phyloP scores from a whole-genome alignment of 2,888 invertebrate species.

The Drosophila mettleri region DNA sequence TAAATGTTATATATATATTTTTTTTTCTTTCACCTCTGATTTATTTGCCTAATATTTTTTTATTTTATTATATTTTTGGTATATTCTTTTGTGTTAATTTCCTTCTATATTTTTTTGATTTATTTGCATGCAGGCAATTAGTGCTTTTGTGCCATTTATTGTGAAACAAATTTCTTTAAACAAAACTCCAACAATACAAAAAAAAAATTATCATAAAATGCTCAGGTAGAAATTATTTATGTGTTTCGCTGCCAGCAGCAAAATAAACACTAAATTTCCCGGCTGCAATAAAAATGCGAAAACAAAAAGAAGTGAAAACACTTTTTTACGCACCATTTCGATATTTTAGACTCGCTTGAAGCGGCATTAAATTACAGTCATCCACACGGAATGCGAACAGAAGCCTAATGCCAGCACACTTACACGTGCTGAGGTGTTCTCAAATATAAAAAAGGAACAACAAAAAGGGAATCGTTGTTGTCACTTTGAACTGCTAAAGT shows the following conservation, averaged over 20 bases:
- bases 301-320: neutral
- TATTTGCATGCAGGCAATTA: neutral
- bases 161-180: slow-evolving; percentile 20
- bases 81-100: neutral
- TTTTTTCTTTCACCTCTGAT: neutral
- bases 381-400: slow-evolving; percentile 25
- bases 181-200: slow-evolving; percentile 14
- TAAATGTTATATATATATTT: neutral
- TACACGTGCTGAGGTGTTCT: slow-evolving; percentile 48
- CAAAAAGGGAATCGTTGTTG: slow-evolving; percentile 38
- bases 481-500: slow-evolving; percentile 69
- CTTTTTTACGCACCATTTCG: slow-evolving; percentile 44
- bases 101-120: neutral
- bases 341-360: slow-evolving; percentile 53
- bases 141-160: slow-evolving; percentile 3
- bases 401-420: slow-evolving; percentile 7
- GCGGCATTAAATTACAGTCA: slow-evolving; percentile 60
- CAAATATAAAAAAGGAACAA: slow-evolving; percentile 60
- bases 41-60: neutral
- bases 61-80: neutral
- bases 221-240: slow-evolving; percentile 42
- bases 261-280: slow-evolving; percentile 29
- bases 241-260: slow-evolving; percentile 26
- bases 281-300: slow-evolving; percentile 39
- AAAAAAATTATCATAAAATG: slow-evolving; percentile 42